Conservation (phyloP, 2,797 vertebrate species). For the Sebastolobus altivelis region DNA sequence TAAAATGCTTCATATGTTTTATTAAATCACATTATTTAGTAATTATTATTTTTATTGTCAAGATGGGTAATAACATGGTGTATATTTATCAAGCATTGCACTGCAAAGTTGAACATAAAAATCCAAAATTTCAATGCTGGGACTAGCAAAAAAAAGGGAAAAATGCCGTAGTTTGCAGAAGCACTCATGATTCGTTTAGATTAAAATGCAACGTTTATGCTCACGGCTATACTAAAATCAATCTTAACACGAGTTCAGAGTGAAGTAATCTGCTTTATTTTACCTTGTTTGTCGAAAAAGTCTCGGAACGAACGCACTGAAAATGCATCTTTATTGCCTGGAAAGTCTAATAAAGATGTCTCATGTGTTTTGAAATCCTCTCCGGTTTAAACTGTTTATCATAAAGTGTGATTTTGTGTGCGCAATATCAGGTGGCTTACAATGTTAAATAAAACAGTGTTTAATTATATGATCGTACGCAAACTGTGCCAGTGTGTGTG, state of each 20-base stretch:
- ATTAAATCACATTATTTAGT: too few relatives aligned
- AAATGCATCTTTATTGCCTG: not conserved
- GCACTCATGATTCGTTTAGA: not conserved
- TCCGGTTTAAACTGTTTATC: not conserved
- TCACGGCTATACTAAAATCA: not conserved
- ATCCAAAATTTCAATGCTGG: too few relatives aligned
- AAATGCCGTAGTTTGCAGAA: too few relatives aligned
- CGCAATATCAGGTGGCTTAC: not conserved
- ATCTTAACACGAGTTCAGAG: not conserved
- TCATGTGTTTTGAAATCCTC: not conserved
- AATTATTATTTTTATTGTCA: too few relatives aligned
- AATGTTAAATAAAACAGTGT: conserved; percentile 39
- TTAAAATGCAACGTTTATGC: conserved; percentile 7
- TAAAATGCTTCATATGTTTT: too few relatives aligned
- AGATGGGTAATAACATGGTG: too few relatives aligned
- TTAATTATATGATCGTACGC: conserved; percentile 22
- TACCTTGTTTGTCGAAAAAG: not conserved
- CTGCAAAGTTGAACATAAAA: too few relatives aligned
- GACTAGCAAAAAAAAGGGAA: too few relatives aligned
- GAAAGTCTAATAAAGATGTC: not conserved
- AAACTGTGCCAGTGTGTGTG: not conserved
- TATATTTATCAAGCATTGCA: too few relatives aligned
- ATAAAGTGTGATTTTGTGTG: not conserved
- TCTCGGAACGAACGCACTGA: not conserved
- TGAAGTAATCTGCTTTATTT: conserved; percentile 7